These are phyloP conservation scores for Hemibagrus wyckioides DNA, from an alignment of 2,113 vertebrate species.

Conservation along the genomic window DNA sequence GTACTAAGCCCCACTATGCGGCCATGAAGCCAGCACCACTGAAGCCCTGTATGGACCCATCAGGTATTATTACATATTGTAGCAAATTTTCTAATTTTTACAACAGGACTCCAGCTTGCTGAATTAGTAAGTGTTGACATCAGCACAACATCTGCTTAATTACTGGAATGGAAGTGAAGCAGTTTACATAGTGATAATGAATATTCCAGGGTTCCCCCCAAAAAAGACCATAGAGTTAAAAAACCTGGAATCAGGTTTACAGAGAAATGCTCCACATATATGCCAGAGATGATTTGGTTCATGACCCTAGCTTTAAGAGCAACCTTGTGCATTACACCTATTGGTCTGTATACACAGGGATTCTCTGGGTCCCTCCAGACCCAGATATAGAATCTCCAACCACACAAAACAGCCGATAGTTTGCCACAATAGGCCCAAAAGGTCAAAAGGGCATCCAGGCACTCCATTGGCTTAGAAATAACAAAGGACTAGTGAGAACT, in stretches of 20 bases:
- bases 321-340: background rate
- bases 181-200: background rate
- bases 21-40: constrained; percentile 48
- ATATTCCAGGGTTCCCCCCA: background rate
- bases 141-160: background rate
- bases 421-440: constrained; percentile 14
- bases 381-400: constrained; percentile 21
- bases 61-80: background rate
- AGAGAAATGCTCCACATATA: no score
- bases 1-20: constrained; percentile 55
- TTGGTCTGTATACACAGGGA: no score
- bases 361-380: background rate
- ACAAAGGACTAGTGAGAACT: constrained; percentile 59
- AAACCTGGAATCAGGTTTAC: no score
- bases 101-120: background rate
- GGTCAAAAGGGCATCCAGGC: constrained; percentile 27
- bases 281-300: no score
- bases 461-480: constrained; percentile 17
- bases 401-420: background rate
- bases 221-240: background rate
- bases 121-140: background rate
- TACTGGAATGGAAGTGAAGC: background rate
- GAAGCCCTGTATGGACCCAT: constrained; percentile 23
- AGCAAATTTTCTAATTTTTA: background rate
- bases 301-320: background rate